Conservation (phyloP, 2,113 vertebrate genomes). For the Lamprologus ornatipinnis region DNA sequence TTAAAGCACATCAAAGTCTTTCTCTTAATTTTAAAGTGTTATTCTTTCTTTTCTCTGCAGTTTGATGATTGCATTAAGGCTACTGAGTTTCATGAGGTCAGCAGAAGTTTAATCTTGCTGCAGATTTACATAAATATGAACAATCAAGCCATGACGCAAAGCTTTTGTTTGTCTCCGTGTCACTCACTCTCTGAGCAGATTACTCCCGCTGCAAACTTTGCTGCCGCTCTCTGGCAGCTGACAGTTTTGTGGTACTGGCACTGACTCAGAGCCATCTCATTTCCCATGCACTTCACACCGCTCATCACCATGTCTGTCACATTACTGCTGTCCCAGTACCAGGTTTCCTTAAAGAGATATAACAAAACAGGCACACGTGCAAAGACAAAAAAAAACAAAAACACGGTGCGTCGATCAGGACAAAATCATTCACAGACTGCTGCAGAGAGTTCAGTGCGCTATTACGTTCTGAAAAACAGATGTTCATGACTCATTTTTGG, state of each 20-base stretch:
- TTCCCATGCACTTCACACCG: constrained; percentile 84
- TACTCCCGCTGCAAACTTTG: constrained; percentile 86
- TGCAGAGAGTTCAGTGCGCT: not conserved
- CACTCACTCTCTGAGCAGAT: constrained; percentile 97
- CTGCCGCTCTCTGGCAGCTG: constrained; percentile 79
- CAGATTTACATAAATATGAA: not conserved
- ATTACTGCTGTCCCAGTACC: constrained; percentile 96
- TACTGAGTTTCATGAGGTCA: fast-evolving
- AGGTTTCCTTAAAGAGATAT: constrained; percentile 82
- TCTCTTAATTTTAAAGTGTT: not conserved
- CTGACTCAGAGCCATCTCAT: constrained; percentile 84
- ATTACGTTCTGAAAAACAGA: not conserved
- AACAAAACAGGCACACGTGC: not conserved
- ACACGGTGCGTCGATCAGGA: not conserved
- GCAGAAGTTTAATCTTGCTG: not conserved
- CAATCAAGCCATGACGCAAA: not conserved
- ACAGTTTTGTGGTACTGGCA: constrained; percentile 83
- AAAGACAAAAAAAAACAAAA: not conserved
- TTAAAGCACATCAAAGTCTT: not conserved
- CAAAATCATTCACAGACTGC: not conserved
- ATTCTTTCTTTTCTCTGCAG: not conserved
- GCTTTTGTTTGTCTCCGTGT: not conserved
- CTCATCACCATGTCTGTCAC: constrained; percentile 89
- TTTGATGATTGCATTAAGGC: not conserved
- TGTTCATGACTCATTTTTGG: constrained; percentile 12